Conservation (phyloP, 2,797 vertebrate species). For the Lepilemur septentrionalis region DNA sequence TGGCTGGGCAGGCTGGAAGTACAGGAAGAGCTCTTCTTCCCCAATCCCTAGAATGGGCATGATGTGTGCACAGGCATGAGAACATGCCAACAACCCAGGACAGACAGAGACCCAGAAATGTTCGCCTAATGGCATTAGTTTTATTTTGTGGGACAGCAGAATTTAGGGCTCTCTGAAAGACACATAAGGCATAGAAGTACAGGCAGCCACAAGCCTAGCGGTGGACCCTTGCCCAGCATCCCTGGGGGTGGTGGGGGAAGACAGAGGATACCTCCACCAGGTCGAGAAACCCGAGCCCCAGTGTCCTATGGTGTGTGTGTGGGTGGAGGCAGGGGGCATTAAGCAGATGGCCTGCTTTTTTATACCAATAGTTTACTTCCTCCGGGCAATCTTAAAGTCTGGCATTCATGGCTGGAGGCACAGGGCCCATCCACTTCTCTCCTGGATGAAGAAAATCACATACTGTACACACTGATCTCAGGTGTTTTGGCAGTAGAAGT, state of each 20-base stretch:
- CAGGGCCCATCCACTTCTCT: constrained; percentile 94
- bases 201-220: accelerated
- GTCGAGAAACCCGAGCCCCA: neutral
- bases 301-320: neutral
- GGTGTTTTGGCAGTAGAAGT: neutral
- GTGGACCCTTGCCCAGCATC: neutral
- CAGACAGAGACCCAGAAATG: neutral
- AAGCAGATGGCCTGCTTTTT: neutral
- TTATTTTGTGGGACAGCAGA: constrained; percentile 56
- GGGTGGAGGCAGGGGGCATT: no score
- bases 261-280: neutral
- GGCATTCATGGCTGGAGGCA: constrained; percentile 78
- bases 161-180: neutral
- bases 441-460: constrained; percentile 84
- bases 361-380: neutral
- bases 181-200: neutral
- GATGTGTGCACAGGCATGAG: neutral
- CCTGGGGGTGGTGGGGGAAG: no score
- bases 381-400: constrained; percentile 68
- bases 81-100: neutral
- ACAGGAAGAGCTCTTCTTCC: neutral
- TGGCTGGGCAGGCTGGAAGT: neutral
- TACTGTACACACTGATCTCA: neutral
- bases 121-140: neutral
- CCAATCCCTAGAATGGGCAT: neutral